Conservation (phyloP, 2,113 vertebrate species). For the Rhabdornis inornatus region DNA sequence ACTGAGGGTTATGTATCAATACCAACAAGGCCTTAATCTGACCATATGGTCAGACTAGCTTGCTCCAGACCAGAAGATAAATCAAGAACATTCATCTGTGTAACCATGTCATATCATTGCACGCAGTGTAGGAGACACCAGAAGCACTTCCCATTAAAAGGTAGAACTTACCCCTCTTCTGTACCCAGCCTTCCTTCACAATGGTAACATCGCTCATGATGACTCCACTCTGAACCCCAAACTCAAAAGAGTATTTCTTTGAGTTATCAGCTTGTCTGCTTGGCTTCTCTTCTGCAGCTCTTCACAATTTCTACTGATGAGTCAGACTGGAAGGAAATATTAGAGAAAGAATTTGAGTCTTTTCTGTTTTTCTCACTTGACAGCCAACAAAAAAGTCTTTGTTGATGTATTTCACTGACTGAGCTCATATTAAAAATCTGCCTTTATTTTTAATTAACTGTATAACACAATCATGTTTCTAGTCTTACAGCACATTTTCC, state of each 20-base stretch:
- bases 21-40: neutral
- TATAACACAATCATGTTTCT: slow-evolving; percentile 38
- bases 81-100: neutral
- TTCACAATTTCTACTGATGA: slow-evolving; percentile 89
- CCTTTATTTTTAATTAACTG: slow-evolving; percentile 61
- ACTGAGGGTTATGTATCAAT: neutral
- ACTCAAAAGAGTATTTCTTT: slow-evolving; percentile 83
- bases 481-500: slow-evolving; percentile 46
- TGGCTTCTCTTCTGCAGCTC: slow-evolving; percentile 80
- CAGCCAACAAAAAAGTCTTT: slow-evolving; percentile 81
- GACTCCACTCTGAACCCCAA: slow-evolving; percentile 87
- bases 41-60: neutral
- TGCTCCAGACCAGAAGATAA: neutral
- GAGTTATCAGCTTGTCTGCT: slow-evolving; percentile 74
- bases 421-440: slow-evolving; percentile 66
- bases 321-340: slow-evolving; percentile 93
- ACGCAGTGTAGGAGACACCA: accelerated
- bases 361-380: slow-evolving; percentile 78
- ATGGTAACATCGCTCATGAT: slow-evolving; percentile 99
- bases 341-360: slow-evolving; percentile 81
- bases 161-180: slow-evolving; percentile 93
- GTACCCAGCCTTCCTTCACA: slow-evolving; percentile 99
- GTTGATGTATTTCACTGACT: slow-evolving; percentile 70
- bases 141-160: neutral
- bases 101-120: neutral